Conservation (phyloP, 1,140 invertebrate genomes). For the Holotrichia oblita region DNA sequence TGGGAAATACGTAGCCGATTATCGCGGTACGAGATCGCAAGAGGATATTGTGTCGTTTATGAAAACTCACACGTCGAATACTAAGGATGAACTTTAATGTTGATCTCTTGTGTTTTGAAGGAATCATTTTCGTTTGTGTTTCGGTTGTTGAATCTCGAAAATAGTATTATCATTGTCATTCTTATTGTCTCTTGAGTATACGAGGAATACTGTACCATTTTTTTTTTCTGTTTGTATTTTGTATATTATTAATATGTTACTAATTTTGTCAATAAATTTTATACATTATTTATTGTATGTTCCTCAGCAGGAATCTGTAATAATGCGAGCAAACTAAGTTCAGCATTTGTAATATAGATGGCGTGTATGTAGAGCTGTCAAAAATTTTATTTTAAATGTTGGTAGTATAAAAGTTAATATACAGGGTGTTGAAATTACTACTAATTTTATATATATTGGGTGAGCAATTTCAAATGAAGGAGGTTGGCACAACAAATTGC, state of each 20-base stretch:
- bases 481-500: too few species aligned
- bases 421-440: too few species aligned
- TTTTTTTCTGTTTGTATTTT: neutral
- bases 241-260: neutral
- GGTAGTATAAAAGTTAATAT: too few species aligned
- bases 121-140: neutral
- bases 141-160: neutral
- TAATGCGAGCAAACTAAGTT: too few species aligned
- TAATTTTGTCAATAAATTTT: neutral
- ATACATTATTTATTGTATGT: too few species aligned
- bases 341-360: too few species aligned
- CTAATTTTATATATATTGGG: too few species aligned
- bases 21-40: slow-evolving; percentile 70
- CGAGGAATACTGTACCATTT: neutral
- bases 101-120: neutral
- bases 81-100: neutral
- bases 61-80: slow-evolving; percentile 49
- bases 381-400: too few species aligned
- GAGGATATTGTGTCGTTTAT: slow-evolving; percentile 67
- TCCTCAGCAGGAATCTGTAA: too few species aligned
- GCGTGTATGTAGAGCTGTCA: too few species aligned
- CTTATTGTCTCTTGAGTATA: neutral
- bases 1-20: slow-evolving; percentile 67
- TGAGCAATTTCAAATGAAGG: too few species aligned
- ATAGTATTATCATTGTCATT: neutral